Evolutionary conservation across 2,888 invertebrate species (phyloP).

Genomic region (Atrina japonica): DNA sequence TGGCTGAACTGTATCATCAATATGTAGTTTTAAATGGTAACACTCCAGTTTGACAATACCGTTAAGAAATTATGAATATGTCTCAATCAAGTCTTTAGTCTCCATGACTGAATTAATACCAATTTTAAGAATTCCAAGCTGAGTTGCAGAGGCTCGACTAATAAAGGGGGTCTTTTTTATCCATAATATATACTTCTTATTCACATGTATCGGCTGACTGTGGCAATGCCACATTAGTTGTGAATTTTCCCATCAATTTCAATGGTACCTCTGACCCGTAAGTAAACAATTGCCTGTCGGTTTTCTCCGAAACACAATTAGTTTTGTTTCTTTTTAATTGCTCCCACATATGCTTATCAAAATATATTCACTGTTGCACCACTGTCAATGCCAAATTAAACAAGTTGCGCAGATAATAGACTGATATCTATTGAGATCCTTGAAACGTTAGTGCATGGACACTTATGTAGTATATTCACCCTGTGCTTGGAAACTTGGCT

Average conservation of each 20-base stretch:
- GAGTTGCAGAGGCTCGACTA: too few species aligned
- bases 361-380: constrained; percentile 19
- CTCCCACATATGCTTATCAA: constrained; percentile 12
- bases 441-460: too few species aligned
- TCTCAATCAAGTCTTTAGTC: background rate
- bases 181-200: background rate
- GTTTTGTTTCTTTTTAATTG: background rate
- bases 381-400: constrained; percentile 9
- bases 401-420: too few species aligned
- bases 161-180: constrained; percentile 5
- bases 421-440: too few species aligned
- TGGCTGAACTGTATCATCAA: constrained; percentile 21
- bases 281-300: constrained; percentile 16
- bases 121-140: background rate
- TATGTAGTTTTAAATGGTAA: constrained; percentile 30
- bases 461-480: too few species aligned
- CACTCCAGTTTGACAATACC: constrained; percentile 30
- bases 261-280: too few species aligned
- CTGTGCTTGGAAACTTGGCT: too few species aligned
- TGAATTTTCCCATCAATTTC: too few species aligned
- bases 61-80: constrained; percentile 8
- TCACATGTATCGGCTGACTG: background rate
- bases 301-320: constrained; percentile 7
- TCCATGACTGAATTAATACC: too few species aligned
- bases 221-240: constrained; percentile 1